Evolutionary conservation across 2,888 invertebrate genomes (phyloP), one percentile per base, ranked within the genome.

Genomic region (Troides helena): DNA sequence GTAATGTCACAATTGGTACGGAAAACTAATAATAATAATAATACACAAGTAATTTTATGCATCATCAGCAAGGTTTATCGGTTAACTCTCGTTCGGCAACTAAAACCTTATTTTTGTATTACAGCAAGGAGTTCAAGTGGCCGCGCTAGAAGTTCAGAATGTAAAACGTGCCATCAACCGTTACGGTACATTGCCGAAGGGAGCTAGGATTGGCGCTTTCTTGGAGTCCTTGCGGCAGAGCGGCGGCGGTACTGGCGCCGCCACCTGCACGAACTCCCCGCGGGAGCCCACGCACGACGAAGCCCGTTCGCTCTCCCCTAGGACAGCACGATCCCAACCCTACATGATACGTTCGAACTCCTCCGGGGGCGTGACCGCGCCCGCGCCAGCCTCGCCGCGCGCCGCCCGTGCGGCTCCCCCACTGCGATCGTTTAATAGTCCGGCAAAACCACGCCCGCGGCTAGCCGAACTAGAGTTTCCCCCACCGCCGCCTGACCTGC

Each of bases 141-240:
- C 98, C 67, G 98, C 98, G 30, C 93, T 99, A 77, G 99, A 99
- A 89, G 98, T 98, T 75, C 97, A 98, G 90, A 99, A 99, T 91
- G 98, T 99, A 66, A 97, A 98, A 81, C 95, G 98, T 76, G 98
- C 98, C 62, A 98, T 98, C 75, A 98, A 98, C 88, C 95, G 98
- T 39, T 99, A 99, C 85, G 99, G 99, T 23, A 99, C 99, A 14
- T 92, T 99, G 81, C 99, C 99, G 0, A 99, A 99, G 89, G 98
- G 97, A 63, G 98, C 98, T 14, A 94, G 99, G 75, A 99, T 99
- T 78, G 99, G 99, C 46, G 99, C 99, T 8, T 99, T 98, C 88
- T 92, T 99, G 68, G 99, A 99, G 87, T 98, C 98, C 7, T 93
- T 99, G 81, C 95, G 97, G 61, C 97, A 97, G 82, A 96, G 96